Evolutionary conservation across 2,797 vertebrate genomes (phyloP), one percentile per base, ranked within the genome.

Genomic region (Bufotes viridis): DNA sequence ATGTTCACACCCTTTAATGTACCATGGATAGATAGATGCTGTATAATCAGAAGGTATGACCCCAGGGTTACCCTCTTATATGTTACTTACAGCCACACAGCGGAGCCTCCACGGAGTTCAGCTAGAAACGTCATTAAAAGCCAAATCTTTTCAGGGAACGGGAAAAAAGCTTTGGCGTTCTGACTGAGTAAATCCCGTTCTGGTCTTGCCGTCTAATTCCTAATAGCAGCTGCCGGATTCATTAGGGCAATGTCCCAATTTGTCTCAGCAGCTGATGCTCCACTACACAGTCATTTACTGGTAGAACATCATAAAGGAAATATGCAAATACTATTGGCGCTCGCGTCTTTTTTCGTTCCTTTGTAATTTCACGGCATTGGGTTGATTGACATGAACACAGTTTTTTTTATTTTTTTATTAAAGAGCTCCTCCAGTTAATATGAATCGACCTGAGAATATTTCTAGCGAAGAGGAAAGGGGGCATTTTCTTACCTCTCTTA

Each of bases 231-330:
- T 87, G 86, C 63, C 51, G 85, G 65, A 72, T 85, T 72, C 85
- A 84, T 90, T 85, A 87, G 69, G 84, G 63, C 53, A n/a, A 63
- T 87, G 87, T 83, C 87, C 86, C 70, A 81, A 87, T 87, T 85
- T 78, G 81, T 61, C 84, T 22, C 82, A 53, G 70, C 88, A 26
- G 61, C 17, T 55, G 22, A 78, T 22, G 84, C 74, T 78, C 74
- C 74, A 55, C 15, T 78, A n/a, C 83, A 51, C 83, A 65, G 22
- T 55, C 74, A 63, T 65, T 51, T 15, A n/a, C 20, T 70, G 3
- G 3, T 18, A 57, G 67, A 20, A 53, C 10, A 13, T 1, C 34
- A 70, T 20, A 70, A 83, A 70, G n/a, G 15, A 61, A 57, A 57
- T 69, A 55, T 72, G 14, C 63, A 53, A 22, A 83, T 70, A 20